phyloP scores from a whole-genome alignment of 2,888 invertebrate species.

The Athrips mouffetella region DNA sequence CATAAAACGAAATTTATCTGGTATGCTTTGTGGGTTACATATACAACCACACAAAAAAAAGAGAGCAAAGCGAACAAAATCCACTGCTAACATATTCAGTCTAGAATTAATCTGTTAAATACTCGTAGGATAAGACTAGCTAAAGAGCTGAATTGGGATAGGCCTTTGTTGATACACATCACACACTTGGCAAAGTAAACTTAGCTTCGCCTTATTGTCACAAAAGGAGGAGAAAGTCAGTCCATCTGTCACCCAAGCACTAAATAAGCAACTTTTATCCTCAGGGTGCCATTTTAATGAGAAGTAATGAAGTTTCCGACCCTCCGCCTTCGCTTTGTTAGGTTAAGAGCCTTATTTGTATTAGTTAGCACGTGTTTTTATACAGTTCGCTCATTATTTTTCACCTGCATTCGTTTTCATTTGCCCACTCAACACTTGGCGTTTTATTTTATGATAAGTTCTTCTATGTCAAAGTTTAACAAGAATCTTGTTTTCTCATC shows the following conservation, averaged over 20 bases:
- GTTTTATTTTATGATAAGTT: neutral
- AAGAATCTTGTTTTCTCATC: neutral
- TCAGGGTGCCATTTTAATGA: constrained; percentile 68
- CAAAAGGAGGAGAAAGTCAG: constrained; percentile 51
- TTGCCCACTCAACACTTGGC: constrained; percentile 12
- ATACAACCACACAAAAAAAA: too few relatives aligned
- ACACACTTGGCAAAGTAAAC: constrained; percentile 3
- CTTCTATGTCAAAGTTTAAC: neutral
- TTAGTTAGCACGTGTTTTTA: constrained; percentile 68
- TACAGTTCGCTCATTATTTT: constrained; percentile 34
- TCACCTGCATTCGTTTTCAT: constrained; percentile 23
- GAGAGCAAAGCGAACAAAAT: too few relatives aligned
- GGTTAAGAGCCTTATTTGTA: constrained; percentile 71
- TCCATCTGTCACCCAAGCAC: constrained; percentile 64
- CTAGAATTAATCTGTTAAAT: too few relatives aligned
- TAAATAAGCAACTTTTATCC: constrained; percentile 70
- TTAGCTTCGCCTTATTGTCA: constrained; percentile 15
- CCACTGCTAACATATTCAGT: too few relatives aligned
- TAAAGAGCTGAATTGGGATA: too few relatives aligned
- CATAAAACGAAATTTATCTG: too few relatives aligned
- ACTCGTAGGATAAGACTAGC: too few relatives aligned
- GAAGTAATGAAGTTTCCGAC: constrained; percentile 69
- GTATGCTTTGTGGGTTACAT: too few relatives aligned
- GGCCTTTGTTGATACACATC: too few relatives aligned
- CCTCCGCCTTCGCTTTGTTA: constrained; percentile 60